A percentile compares a stretch with the other conserved stretches of the same genome.
Evolutionary conservation across 2,797 vertebrate species (phyloP).

Genomic region (Eulemur coronatus): DNA sequence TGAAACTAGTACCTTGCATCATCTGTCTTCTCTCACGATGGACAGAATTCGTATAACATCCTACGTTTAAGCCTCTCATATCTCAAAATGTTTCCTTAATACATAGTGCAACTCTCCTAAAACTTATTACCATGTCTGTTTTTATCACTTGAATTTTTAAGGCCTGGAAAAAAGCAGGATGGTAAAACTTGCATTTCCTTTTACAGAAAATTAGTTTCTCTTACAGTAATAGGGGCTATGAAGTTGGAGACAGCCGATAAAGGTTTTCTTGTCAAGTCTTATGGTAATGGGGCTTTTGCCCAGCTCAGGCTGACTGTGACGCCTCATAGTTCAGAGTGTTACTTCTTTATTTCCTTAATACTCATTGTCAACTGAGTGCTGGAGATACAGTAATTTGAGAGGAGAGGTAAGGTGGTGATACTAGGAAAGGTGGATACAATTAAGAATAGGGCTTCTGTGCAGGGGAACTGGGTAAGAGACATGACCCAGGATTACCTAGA

Average conservation of each 20-base stretch:
- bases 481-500: neutral
- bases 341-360: neutral
- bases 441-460: neutral
- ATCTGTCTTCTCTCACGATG: neutral
- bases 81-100: neutral
- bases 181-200: neutral
- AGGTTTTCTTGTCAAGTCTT: neutral
- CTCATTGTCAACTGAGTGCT: neutral
- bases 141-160: neutral
- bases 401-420: neutral
- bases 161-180: neutral
- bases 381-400: neutral
- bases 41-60: neutral
- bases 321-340: neutral
- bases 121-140: neutral
- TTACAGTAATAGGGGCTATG: neutral
- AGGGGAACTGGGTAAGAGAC: neutral
- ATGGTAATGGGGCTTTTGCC: neutral
- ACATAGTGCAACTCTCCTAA: neutral
- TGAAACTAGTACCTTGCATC: neutral
- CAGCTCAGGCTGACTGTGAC: neutral
- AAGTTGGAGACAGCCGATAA: neutral
- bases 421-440: neutral
- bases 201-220: conserved; percentile 14
- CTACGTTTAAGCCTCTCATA: neutral